Evolutionary conservation across 2,888 invertebrate species (phyloP).

Genomic region (Acholoe squamosa): DNA sequence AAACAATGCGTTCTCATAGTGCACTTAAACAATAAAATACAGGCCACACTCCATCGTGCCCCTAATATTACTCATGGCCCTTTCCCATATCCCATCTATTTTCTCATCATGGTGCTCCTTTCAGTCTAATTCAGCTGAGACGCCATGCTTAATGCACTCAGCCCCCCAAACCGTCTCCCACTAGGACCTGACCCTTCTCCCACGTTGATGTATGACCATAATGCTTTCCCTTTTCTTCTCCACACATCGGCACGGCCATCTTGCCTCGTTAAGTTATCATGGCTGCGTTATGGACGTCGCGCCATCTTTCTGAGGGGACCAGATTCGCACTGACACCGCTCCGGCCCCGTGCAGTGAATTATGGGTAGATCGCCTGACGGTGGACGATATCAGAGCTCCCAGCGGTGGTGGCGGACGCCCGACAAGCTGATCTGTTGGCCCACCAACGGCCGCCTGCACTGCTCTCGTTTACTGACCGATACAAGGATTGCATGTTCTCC

Average conservation of each 20-base stretch:
- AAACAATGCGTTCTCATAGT: too few species aligned
- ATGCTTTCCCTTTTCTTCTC: background rate
- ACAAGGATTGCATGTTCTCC: too few species aligned
- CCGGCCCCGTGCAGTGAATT: background rate
- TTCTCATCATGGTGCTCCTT: too few species aligned
- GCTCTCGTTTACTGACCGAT: too few species aligned
- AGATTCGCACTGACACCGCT: slow-evolving; percentile 29
- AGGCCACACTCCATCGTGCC: too few species aligned
- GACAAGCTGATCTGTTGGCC: too few species aligned
- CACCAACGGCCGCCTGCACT: too few species aligned
- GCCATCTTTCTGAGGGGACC: slow-evolving; percentile 16
- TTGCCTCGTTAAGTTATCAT: slow-evolving; percentile 24
- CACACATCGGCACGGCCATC: background rate
- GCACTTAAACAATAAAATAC: too few species aligned
- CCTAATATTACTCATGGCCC: too few species aligned
- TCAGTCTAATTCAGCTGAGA: too few species aligned
- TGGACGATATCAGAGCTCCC: slow-evolving; percentile 6
- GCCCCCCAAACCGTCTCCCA: background rate
- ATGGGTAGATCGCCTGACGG: slow-evolving; percentile 48
- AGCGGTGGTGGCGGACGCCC: background rate
- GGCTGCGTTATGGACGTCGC: background rate
- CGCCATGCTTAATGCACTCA: background rate
- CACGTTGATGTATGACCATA: background rate
- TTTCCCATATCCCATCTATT: too few species aligned
- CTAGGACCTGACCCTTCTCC: background rate